phyloP scores from a whole-genome alignment of 2,113 vertebrate species.

The Sinocyclocheilus grahami region DNA sequence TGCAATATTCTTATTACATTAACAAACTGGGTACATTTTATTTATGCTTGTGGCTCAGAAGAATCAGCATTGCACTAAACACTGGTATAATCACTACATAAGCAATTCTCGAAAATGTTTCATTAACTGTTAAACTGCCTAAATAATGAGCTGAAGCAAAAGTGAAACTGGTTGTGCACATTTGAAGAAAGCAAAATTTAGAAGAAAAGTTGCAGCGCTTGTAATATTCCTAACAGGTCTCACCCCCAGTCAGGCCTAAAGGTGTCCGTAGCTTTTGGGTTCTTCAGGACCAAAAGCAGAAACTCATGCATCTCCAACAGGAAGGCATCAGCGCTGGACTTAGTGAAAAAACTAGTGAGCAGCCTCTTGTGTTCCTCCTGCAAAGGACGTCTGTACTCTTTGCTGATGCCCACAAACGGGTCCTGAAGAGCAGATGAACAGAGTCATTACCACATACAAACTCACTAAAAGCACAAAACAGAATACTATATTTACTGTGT shows the following conservation, averaged over 20 bases:
- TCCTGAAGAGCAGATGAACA: slow-evolving; percentile 75
- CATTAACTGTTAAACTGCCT: too few species aligned
- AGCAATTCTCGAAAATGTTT: too few species aligned
- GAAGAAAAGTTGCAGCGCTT: not conserved
- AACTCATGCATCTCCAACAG: slow-evolving; percentile 91
- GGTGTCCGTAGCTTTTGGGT: slow-evolving; percentile 58
- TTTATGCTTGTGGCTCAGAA: too few species aligned
- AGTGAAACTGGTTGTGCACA: not conserved
- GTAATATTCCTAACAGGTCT: not conserved
- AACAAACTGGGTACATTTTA: too few species aligned
- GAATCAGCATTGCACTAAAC: too few species aligned
- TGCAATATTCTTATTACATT: too few species aligned
- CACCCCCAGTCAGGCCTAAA: slow-evolving; percentile 84
- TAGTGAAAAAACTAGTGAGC: slow-evolving; percentile 80
- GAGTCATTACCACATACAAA: not conserved
- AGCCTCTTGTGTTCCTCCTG: slow-evolving; percentile 62
- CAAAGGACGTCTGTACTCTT: slow-evolving; percentile 76
- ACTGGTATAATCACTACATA: too few species aligned
- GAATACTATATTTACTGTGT: not conserved
- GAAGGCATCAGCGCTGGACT: slow-evolving; percentile 80
- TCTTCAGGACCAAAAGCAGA: slow-evolving; percentile 81
- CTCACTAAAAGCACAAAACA: not conserved
- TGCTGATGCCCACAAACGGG: slow-evolving; percentile 80
- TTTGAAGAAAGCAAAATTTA: not conserved
- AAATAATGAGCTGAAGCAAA: not conserved